Evolutionary conservation across 1,140 invertebrate species (phyloP).

Genomic region (Lepidurus arcticus): DNA sequence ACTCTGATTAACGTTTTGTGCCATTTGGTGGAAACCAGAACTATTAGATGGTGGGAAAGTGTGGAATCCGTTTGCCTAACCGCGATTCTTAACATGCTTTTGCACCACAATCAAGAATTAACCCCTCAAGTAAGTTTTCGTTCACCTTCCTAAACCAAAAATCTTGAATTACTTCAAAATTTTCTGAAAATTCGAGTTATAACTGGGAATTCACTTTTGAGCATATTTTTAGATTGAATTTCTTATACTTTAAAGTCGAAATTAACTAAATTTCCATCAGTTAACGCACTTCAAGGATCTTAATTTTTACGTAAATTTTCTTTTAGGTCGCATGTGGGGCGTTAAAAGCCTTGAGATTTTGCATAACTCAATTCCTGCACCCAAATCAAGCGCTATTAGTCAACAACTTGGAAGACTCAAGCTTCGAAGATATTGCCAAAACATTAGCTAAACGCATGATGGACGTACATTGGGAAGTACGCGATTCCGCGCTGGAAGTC

Average conservation of each 20-base stretch:
- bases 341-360: slow-evolving; percentile 30
- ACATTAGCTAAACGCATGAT: slow-evolving; percentile 62
- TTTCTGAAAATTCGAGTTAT: too few species aligned
- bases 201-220: background rate
- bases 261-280: background rate
- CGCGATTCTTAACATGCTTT: slow-evolving; percentile 24
- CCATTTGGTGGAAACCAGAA: slow-evolving; percentile 15
- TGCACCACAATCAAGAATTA: slow-evolving; percentile 21
- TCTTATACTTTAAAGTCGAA: background rate
- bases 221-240: background rate
- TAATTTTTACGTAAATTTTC: background rate
- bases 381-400: slow-evolving; percentile 49
- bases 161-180: too few species aligned
- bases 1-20: slow-evolving; percentile 28
- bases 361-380: slow-evolving; percentile 32
- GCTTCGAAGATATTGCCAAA: slow-evolving; percentile 57
- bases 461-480: slow-evolving; percentile 65
- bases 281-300: background rate
- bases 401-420: slow-evolving; percentile 56
- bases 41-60: slow-evolving; percentile 32
- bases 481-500: slow-evolving; percentile 65
- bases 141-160: too few species aligned
- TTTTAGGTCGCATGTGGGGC: slow-evolving; percentile 30
- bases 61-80: slow-evolving; percentile 27
- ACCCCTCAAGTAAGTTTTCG: slow-evolving; percentile 23